A percentile compares a stretch with the other conserved stretches of the same genome.
phyloP scores from a whole-genome alignment of 2,797 vertebrate genomes.

The Bovichtus variegatus region DNA sequence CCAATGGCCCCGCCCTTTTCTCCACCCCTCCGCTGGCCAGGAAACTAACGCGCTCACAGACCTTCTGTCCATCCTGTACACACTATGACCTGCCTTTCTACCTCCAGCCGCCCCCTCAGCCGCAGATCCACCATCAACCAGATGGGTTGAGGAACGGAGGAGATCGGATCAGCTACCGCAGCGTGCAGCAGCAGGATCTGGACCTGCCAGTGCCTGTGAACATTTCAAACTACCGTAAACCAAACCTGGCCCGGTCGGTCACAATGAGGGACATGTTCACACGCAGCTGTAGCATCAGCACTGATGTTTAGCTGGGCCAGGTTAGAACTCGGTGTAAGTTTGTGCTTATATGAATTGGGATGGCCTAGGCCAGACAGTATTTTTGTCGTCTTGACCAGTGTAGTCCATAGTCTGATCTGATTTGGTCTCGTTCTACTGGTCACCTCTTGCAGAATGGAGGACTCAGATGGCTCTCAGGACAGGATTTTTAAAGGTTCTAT shows the following conservation, averaged over 20 bases:
- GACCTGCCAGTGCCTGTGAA: slow-evolving; percentile 84
- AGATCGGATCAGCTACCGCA: slow-evolving; percentile 89
- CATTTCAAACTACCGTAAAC: slow-evolving; percentile 89
- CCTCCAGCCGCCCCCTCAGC: slow-evolving; percentile 88
- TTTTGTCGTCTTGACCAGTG: slow-evolving; percentile 53
- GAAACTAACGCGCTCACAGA: slow-evolving; percentile 86
- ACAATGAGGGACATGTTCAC: slow-evolving; percentile 97
- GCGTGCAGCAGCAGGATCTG: slow-evolving; percentile 92
- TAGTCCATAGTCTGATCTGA: slow-evolving; percentile 40
- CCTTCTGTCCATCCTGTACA: slow-evolving; percentile 91
- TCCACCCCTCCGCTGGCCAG: slow-evolving; percentile 87
- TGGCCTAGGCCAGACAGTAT: slow-evolving; percentile 31
- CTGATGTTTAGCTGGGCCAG: slow-evolving; percentile 89
- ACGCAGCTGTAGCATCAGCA: slow-evolving; percentile 97
- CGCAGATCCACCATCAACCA: slow-evolving; percentile 81
- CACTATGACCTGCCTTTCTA: slow-evolving; percentile 95
- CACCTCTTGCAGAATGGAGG: slow-evolving; percentile 54
- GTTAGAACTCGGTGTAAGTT: background rate
- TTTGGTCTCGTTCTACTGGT: slow-evolving; percentile 47
- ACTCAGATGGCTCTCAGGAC: slow-evolving; percentile 76
- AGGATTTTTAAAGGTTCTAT: slow-evolving; percentile 64
- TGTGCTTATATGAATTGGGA: slow-evolving; percentile 13
- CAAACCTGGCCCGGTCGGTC: slow-evolving; percentile 92
- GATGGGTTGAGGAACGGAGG: slow-evolving; percentile 93
- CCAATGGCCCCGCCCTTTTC: slow-evolving; percentile 92